phyloP scores from a whole-genome alignment of 2,888 invertebrate species.

The Sericinus montela region DNA sequence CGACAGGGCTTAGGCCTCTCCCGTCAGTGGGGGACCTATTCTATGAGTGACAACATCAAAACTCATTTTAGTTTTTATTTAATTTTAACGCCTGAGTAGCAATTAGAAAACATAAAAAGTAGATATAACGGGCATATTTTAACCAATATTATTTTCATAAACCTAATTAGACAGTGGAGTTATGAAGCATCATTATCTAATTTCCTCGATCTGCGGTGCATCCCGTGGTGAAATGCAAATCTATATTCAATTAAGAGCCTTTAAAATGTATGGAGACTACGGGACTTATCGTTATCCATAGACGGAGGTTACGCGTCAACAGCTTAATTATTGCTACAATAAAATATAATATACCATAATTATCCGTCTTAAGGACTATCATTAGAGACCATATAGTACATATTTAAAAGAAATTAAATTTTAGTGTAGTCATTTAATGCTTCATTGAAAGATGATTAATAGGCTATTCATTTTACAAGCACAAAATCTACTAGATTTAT shows the following conservation, averaged over 20 bases:
- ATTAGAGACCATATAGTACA: constrained; percentile 31
- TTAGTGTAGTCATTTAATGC: too few relatives aligned
- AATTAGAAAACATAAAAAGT: constrained; percentile 21
- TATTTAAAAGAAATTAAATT: neutral
- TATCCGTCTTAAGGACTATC: constrained; percentile 40
- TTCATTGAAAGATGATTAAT: too few relatives aligned
- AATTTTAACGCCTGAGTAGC: neutral
- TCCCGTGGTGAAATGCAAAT: constrained; percentile 59
- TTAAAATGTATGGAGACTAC: constrained; percentile 40
- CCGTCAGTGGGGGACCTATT: too few relatives aligned
- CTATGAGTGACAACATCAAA: constrained; percentile 1
- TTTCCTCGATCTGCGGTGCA: constrained; percentile 50
- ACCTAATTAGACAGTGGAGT: constrained; percentile 17
- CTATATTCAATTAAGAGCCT: constrained; percentile 52
- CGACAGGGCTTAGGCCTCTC: too few relatives aligned
- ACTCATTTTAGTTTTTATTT: neutral
- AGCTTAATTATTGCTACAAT: constrained; percentile 48
- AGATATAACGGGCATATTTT: constrained; percentile 10
- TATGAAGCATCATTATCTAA: constrained; percentile 35
- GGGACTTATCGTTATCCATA: constrained; percentile 26
- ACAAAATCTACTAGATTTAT: too few relatives aligned
- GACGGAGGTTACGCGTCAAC: constrained; percentile 29
- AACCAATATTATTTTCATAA: constrained; percentile 10
- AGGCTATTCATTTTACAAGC: too few relatives aligned
- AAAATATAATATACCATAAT: constrained; percentile 43